Base-by-base conservation (phyloP, 2,888 invertebrate genomes). In the Toxonevra muliebris region DNA sequence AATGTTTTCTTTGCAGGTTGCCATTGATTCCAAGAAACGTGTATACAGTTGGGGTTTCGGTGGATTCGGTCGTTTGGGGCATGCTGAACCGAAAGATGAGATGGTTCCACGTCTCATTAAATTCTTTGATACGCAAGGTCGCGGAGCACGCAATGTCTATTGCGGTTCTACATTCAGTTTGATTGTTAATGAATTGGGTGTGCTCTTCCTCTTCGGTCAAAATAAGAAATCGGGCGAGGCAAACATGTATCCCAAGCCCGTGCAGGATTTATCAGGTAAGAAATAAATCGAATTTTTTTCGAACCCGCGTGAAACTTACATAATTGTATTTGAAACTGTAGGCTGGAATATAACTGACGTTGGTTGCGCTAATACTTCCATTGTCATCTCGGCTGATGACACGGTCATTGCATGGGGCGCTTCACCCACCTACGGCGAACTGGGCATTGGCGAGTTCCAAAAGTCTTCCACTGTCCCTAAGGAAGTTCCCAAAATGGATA, bases 31-130 rank as follows among this genome's bases (percentile, higher is more conserved):
- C 0, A 92, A 92, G 82, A 95, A 93, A 84, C 90, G 97, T 12
- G 93, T 94, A 0, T 97, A 90, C 85, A 95, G 96, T 63, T 97
- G 97, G 97, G 97, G 97, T 19, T 97, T 96, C 84, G 97, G 96
- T 12, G 97, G 97, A 0, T 95, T 97, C 80, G 97, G 97, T 0
- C 90, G 97, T 1, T 87, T 97, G 13, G 97, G 97, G 0, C 97
- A 97, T 86, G 93, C 95, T 9, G 96, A 96, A 79, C 95, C 92
- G 69, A 94, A 94, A 81, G 96, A 97, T 85, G 97, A 97, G 86
- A 88, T 93, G 85, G 93, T 96, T 53, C 92, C 92, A 40, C 87
- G 93, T n/a, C 87, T 96, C 63, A 92, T 97, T 75, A 96, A 95
- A 84, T 94, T 91, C 84, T 94, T 96, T 82, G 96, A 96, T 75